Percentiles rank a stretch among this genome's conserved stretches.
Evolutionary conservation across 2,888 invertebrate species (phyloP).

Genomic region (Eristalis intricaria): DNA sequence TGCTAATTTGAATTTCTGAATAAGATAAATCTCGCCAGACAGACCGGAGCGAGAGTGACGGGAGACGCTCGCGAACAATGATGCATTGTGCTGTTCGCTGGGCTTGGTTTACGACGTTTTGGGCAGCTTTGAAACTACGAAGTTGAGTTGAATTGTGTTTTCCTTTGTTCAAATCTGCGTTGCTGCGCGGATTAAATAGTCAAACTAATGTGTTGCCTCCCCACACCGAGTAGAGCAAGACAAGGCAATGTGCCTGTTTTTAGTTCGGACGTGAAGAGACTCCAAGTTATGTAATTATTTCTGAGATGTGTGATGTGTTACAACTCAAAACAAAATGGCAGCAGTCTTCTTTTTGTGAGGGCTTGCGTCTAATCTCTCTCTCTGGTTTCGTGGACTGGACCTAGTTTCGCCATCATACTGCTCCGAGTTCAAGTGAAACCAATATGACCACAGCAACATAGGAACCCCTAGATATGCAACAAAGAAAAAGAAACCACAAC

Average conservation of each 20-base stretch:
- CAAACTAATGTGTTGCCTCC: not conserved
- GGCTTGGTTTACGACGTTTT: not conserved
- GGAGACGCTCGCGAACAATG: conserved; percentile 12
- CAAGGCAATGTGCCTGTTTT: not conserved
- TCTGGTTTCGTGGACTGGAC: no score
- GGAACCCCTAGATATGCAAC: not conserved
- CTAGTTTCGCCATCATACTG: no score
- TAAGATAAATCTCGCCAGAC: conserved; percentile 40
- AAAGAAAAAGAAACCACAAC: not conserved
- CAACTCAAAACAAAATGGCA: no score
- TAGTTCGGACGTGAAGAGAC: not conserved
- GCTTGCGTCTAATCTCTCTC: no score
- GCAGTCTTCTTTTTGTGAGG: no score
- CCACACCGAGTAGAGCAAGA: not conserved
- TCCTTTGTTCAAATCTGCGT: not conserved
- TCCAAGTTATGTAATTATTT: not conserved
- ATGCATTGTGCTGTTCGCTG: conserved; percentile 2
- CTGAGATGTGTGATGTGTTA: no score
- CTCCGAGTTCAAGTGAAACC: not conserved
- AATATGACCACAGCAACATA: not conserved
- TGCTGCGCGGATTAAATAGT: not conserved
- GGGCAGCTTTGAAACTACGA: not conserved
- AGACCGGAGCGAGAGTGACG: no score
- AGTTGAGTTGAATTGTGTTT: not conserved
- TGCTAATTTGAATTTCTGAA: conserved; percentile 57